phyloP scores from a whole-genome alignment of 2,888 invertebrate species.

The Endomychus coccineus region DNA sequence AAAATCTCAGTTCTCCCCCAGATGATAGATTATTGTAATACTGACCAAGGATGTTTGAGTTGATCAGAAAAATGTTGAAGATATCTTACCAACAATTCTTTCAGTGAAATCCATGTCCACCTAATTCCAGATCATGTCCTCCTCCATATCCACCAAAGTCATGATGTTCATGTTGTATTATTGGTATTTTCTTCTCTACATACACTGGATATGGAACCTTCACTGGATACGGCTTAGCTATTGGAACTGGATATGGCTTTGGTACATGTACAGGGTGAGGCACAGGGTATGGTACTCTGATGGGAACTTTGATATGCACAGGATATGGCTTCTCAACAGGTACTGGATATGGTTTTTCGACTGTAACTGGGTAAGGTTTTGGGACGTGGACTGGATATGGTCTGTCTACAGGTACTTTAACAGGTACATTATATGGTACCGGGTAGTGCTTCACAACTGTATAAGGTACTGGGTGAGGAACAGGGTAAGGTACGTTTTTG shows the following conservation, averaged over 20 bases:
- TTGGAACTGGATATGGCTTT: constrained; percentile 47
- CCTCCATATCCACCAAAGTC: constrained; percentile 19
- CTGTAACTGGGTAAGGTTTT: constrained; percentile 52
- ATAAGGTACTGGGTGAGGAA: constrained; percentile 48
- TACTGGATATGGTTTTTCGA: constrained; percentile 47
- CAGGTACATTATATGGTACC: constrained; percentile 48
- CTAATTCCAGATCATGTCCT: constrained; percentile 5
- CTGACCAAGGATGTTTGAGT: no score
- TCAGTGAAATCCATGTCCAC: constrained; percentile 11
- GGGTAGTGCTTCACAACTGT: constrained; percentile 46
- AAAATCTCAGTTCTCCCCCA: no score
- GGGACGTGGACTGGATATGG: constrained; percentile 51
- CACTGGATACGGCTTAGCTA: constrained; percentile 49
- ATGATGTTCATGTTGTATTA: constrained; percentile 31
- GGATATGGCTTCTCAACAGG: constrained; percentile 38
- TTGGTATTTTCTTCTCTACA: constrained; percentile 49
- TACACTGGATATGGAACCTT: constrained; percentile 54
- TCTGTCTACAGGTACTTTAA: constrained; percentile 40
- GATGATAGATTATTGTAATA: no score
- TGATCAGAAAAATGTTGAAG: no score
- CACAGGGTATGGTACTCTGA: constrained; percentile 49
- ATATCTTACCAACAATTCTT: no score
- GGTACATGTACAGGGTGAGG: constrained; percentile 46
- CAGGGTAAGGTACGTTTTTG: constrained; percentile 41
- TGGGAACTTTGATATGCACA: constrained; percentile 45